Evolutionary conservation across 2,888 invertebrate genomes (phyloP), one percentile per base, ranked within the genome.

Genomic region (Leptothorax acervorum): DNA sequence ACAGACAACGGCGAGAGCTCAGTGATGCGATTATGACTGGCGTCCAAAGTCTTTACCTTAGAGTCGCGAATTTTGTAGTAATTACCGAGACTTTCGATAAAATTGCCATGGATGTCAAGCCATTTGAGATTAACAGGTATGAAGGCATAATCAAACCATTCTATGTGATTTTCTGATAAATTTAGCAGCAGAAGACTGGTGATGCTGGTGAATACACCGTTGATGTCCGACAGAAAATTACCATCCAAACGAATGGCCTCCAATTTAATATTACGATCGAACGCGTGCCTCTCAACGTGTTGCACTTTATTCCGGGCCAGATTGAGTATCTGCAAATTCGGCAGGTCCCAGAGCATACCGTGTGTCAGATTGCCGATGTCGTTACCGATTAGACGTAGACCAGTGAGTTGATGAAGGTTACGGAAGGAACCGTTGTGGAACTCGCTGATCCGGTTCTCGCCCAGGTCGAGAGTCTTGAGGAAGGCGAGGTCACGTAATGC

Each of bases 101-200:
- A 98, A 95, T 98, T 98, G 76, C 98, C 97, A 94, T 98, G 98
- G 93, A 98, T 97, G 94, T 98, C 98, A 93, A 99, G 95, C 98
- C 98, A 98, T 95, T 98, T 98, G 83, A 99, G 95, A 95, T 98
- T 98, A 89, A 97, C 97, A 42, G 98, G 98, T 92, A 98, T 97
- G 95, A 98, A 98, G 78, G 98, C 98, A 94, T 98, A 98, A 95
- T 98, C 98, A 95, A 99, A 98, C 98, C 98, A 98, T 91, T 98
- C 97, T 93, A 99, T 96, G 95, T 98, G 98, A 96, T 98, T 98
- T 95, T 98, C 98, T 60, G 98, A 98, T 75, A 98, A 96, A 95
- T 98, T 98, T 84, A 99, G 95, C 97, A 98, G 97, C 93, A 98
- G 95, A 85, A 99, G 96, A 89, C 97, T 97, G n/a, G 97, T 97